Percentiles rank a stretch among this genome's conserved stretches.
Evolutionary conservation across 1,140 invertebrate species (phyloP).

Genomic region (Drosophila littoralis): DNA sequence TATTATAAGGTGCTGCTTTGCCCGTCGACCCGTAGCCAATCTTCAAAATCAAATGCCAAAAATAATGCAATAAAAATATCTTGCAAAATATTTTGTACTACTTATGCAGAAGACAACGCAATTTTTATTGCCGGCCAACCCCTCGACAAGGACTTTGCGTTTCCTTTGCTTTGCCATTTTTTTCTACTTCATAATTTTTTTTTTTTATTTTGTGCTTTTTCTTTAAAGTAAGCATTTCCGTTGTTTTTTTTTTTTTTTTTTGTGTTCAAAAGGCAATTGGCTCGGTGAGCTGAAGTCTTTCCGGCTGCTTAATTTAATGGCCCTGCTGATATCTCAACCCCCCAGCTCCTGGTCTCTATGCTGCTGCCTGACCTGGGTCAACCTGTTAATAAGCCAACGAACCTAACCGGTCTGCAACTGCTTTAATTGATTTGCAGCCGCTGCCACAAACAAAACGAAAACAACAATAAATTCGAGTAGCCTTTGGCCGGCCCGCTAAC

Average conservation of each 20-base stretch:
- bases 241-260: slow-evolving; percentile 35
- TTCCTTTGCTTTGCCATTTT: slow-evolving; percentile 40
- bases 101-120: slow-evolving; percentile 43
- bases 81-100: slow-evolving; percentile 40
- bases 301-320: slow-evolving; percentile 79
- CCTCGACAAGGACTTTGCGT: slow-evolving; percentile 17
- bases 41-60: slow-evolving; percentile 50
- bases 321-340: slow-evolving; percentile 43
- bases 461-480: slow-evolving; percentile 42
- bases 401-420: slow-evolving; percentile 29
- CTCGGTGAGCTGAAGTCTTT: slow-evolving; percentile 50
- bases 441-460: slow-evolving; percentile 30
- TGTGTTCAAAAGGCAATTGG: slow-evolving; percentile 36
- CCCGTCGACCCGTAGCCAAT: slow-evolving; percentile 20
- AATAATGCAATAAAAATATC: slow-evolving; percentile 53
- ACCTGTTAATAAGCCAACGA: slow-evolving; percentile 48
- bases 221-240: slow-evolving; percentile 56
- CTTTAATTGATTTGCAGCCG: slow-evolving; percentile 76
- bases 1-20: slow-evolving; percentile 17
- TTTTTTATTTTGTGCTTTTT: slow-evolving; percentile 13
- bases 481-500: slow-evolving; percentile 20
- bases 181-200: slow-evolving; percentile 4
- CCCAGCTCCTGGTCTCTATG: neutral
- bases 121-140: slow-evolving; percentile 46
- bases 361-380: slow-evolving; percentile 57